A percentile compares a stretch with the other conserved stretches of the same genome.
phyloP scores from a whole-genome alignment of 2,888 invertebrate species.

The Seira sanloemensis region DNA sequence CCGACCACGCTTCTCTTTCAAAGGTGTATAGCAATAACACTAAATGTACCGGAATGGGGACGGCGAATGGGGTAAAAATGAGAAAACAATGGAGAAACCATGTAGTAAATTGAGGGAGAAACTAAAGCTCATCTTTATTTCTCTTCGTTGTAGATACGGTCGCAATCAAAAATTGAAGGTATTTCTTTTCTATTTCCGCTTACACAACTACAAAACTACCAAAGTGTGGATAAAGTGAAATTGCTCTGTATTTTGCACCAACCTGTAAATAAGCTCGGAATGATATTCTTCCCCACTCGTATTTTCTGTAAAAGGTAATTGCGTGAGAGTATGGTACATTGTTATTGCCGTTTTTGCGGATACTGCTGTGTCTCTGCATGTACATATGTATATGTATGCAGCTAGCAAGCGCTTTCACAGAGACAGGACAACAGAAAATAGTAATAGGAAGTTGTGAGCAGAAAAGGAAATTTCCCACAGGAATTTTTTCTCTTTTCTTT shows the following conservation, averaged over 20 bases:
- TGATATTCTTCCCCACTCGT: neutral
- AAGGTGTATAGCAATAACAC: too few relatives aligned
- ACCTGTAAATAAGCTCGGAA: neutral
- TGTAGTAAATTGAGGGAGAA: neutral
- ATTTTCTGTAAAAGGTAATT: neutral
- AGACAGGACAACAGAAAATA: slow-evolving; percentile 30
- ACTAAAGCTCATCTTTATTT: neutral
- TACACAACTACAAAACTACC: too few relatives aligned
- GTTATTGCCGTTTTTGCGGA: neutral
- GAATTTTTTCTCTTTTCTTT: slow-evolving; percentile 58
- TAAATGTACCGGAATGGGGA: neutral
- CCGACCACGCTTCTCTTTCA: too few relatives aligned
- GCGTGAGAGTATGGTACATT: slow-evolving; percentile 4
- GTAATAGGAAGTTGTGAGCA: slow-evolving; percentile 25
- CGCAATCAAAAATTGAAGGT: neutral
- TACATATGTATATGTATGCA: too few relatives aligned
- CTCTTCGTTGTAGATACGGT: neutral
- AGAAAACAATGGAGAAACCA: neutral
- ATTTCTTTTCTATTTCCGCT: too few relatives aligned
- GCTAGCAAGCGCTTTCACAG: neutral
- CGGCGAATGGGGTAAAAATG: neutral
- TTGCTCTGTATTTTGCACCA: neutral
- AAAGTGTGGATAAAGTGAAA: neutral
- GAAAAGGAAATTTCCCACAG: slow-evolving; percentile 70
- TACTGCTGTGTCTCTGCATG: too few relatives aligned